Evolutionary conservation across 2,113 vertebrate species (phyloP), one percentile per base, ranked within the genome.

Genomic region (Scortum barcoo): DNA sequence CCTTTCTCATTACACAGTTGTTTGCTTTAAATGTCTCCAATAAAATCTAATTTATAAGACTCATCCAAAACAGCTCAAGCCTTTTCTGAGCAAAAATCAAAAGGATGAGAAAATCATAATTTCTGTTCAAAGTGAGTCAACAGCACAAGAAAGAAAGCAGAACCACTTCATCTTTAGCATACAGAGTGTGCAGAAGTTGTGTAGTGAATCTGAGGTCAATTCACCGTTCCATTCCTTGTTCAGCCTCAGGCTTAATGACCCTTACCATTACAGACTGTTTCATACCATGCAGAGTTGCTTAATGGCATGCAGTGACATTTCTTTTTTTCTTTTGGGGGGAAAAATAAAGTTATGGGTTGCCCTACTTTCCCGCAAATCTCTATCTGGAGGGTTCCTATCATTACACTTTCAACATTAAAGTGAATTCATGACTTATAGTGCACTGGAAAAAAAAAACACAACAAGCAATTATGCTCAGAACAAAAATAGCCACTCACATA

Each of bases 281-380:
- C 48, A 24, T 53, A 67, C 13, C 9, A 65, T 30, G 44, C 66
- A 51, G 26, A 24, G 46, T 58, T 72, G 26, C 38, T 67, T 67
- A 86, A 81, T 73, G 63, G 20, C 40, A 84, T 44, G 51, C 56
- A 83, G 66, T 83, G 77, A 51, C 51, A 28, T 67, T 74, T 61
- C 70, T 22, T 61, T 73, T 22, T 71, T 1, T 17, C 14, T 51
- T 67, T 40, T 20, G 19, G 17, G 36, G 22, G 14, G 7, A 28
- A 24, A 50, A 56, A 68, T 46, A 24, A 71, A 71, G 30, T 79
- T 72, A 69, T 24, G 40, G n/a, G 62, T n/a, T 72, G 79, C 20
- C 84, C 76, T 87, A 83, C 74, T 88, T 87, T 83, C 17, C 22
- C 26, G 44, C 42, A 72, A 85, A 83, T 60, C 66, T 84, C 38